Percentiles rank a stretch among this genome's conserved stretches.
These are phyloP conservation scores for Drosophila mayaguana DNA, from an alignment of 2,888 invertebrate genomes.

Conservation along the genomic window DNA sequence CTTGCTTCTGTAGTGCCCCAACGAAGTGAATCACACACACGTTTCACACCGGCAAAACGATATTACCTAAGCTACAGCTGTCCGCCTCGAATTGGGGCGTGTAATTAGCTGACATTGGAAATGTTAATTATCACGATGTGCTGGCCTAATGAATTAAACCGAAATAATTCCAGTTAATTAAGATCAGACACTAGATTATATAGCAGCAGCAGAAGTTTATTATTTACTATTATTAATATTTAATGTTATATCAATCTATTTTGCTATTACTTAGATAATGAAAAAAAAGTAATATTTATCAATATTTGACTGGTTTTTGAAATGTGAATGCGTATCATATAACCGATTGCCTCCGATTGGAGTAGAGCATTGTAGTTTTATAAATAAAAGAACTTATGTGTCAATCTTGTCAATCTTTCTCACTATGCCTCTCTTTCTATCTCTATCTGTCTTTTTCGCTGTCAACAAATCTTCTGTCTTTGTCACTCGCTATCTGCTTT, in stretches of 20 bases:
- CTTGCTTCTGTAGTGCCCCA: constrained; percentile 1
- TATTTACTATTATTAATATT: not conserved
- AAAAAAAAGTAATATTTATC: not conserved
- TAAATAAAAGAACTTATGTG: no score
- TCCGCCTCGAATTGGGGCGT: not conserved
- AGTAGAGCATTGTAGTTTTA: not conserved
- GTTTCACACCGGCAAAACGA: constrained; percentile 30
- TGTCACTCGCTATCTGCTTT: not conserved
- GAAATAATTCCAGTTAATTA: not conserved
- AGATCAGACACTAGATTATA: not conserved
- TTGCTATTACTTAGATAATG: not conserved
- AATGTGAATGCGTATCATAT: not conserved
- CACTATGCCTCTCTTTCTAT: no score
- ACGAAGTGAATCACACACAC: constrained; percentile 49
- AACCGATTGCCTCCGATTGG: not conserved
- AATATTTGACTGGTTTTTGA: not conserved
- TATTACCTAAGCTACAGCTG: not conserved
- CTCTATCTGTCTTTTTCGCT: not conserved
- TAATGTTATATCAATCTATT: not conserved
- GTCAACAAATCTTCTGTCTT: not conserved
- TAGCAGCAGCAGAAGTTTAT: not conserved
- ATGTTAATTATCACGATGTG: not conserved
- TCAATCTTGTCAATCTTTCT: no score
- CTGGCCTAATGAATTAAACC: not conserved
- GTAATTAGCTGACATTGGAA: not conserved